Evolutionary conservation across 1,140 invertebrate species (phyloP), one percentile per base, ranked within the genome.

Genomic region (Drosophila jambulina): DNA sequence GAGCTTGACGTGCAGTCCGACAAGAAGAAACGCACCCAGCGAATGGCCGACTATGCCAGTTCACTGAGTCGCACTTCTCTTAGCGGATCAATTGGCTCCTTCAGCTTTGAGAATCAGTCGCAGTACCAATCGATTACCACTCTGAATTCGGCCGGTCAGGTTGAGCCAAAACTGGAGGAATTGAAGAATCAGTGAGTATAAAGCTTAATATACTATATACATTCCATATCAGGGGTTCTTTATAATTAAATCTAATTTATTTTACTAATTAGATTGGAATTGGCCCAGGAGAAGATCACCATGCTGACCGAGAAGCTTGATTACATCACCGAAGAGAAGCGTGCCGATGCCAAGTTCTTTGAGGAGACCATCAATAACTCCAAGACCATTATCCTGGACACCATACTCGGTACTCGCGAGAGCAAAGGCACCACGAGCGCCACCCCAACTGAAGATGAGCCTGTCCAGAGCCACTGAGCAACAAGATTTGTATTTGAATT

Each of bases 11-110:
- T 71, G 8, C 80, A 91, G 57, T 69, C 58, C 6, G 91, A 93
- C 62, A 84, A 78, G 51, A 92, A 92, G 75, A 92, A 91, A 42
- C 87, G 87, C 45, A 77, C 65, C 17, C 92, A 92, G 60, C 91
- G 88, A 62, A 91, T 91, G 43, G 81, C 78, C 29, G 92, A 92
- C 0, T 92, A 92, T 51, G 64, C 88, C 25, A 85, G 38, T 19
- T 75, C 74, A 12, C 21, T 92, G 53, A 87, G 80, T 61, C 78
- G 78, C 43, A 76, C 69, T 45, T 80, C 80, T 12, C 38, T 86
- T 21, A 85, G 61, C 21, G 78, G 82, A 7, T 91, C 91, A 3
- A 80, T 91, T 17, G 69, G 69, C 21, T 92, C 91, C 17, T 92
- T 92, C 17, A 77, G 70, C 29, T 92, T 92, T 56, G 91, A 92